A percentile compares a stretch with the other conserved stretches of the same genome.
Evolutionary conservation across 2,797 vertebrate species (phyloP).

Genomic region (Propithecus deckenii): DNA sequence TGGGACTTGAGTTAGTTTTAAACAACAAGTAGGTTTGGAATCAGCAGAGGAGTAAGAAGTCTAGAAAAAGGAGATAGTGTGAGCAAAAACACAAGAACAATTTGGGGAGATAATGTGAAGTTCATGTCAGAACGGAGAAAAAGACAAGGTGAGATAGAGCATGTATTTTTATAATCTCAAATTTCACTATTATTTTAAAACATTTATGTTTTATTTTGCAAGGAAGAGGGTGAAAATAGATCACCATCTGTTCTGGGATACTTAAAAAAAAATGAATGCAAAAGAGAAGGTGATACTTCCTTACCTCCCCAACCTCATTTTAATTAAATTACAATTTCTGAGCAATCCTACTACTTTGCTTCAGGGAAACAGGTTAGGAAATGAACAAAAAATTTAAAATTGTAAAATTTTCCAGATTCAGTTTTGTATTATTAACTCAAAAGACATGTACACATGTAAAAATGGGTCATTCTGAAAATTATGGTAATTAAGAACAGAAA

Average conservation of each 20-base stretch:
- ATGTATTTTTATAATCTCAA: background rate
- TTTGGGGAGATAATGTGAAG: background rate
- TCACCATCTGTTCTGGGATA: background rate
- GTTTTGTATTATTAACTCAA: background rate
- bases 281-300: background rate
- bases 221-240: constrained; percentile 7
- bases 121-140: background rate
- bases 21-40: background rate
- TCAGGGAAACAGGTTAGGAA: constrained; percentile 14
- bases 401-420: constrained; percentile 35
- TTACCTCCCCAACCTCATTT: background rate
- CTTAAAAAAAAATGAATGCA: background rate
- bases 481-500: background rate
- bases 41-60: background rate
- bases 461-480: background rate
- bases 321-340: constrained; percentile 46
- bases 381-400: constrained; percentile 36
- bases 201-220: background rate
- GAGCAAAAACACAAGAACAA: background rate
- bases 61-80: background rate
- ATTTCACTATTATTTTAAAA: constrained; percentile 41
- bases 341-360: background rate
- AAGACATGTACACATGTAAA: background rate
- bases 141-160: background rate
- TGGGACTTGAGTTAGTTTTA: background rate